Evolutionary conservation across 1,140 invertebrate species (phyloP).

Genomic region (Orchesella cincta): DNA sequence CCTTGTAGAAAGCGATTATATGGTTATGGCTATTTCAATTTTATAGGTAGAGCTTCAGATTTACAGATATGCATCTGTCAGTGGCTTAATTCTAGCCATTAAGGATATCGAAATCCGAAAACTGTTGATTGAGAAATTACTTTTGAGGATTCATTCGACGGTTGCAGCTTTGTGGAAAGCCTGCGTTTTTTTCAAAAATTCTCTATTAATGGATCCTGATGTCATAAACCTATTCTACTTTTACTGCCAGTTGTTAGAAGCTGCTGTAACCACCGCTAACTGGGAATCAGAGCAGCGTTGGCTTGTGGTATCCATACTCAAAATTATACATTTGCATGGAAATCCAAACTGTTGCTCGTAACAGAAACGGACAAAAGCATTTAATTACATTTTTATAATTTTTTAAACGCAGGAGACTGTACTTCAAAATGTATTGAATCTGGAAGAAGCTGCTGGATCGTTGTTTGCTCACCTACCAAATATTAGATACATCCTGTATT

Average conservation of each 20-base stretch:
- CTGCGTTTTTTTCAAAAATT: not conserved
- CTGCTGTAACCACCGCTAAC: not conserved
- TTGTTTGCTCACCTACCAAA: not conserved
- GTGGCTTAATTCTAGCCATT: not conserved
- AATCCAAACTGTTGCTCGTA: not conserved
- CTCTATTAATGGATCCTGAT: not conserved
- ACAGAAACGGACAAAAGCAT: not conserved
- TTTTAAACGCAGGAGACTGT: not conserved
- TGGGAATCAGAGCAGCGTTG: not conserved
- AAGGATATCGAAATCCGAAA: not conserved
- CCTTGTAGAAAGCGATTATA: no score
- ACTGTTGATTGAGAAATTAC: not conserved
- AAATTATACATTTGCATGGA: not conserved
- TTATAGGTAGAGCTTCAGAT: not conserved
- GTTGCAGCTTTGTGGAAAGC: not conserved
- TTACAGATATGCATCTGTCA: not conserved
- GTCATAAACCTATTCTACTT: not conserved
- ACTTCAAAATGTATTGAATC: not conserved
- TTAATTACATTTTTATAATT: not conserved
- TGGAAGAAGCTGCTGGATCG: not conserved
- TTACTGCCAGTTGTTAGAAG: conserved; percentile 6
- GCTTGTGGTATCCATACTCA: not conserved
- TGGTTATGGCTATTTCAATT: no score
- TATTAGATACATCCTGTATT: not conserved
- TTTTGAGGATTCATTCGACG: not conserved